Conservation (phyloP, 2,888 invertebrate genomes). For the Listrodromus nycthemerus region DNA sequence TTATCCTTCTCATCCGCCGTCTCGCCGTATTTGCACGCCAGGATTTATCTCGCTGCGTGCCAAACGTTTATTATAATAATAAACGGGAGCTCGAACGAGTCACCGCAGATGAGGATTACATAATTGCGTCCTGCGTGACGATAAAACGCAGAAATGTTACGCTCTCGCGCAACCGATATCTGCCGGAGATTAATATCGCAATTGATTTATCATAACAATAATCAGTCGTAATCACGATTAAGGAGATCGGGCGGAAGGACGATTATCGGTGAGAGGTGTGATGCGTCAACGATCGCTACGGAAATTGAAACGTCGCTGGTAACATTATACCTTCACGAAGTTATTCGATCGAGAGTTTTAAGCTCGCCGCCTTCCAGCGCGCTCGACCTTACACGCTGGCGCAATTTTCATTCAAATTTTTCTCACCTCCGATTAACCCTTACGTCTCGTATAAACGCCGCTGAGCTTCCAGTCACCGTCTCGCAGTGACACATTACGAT, state of each 20-base stretch:
- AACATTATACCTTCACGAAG: neutral
- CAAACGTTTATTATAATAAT: constrained; percentile 63
- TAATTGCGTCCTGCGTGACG: constrained; percentile 60
- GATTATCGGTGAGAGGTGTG: constrained; percentile 27
- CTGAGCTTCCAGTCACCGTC: constrained; percentile 26
- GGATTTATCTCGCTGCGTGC: constrained; percentile 54
- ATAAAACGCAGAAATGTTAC: constrained; percentile 56
- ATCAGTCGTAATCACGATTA: constrained; percentile 9
- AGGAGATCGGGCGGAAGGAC: constrained; percentile 26
- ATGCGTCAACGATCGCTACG: neutral
- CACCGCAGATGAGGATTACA: constrained; percentile 46
- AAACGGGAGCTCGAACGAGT: constrained; percentile 25
- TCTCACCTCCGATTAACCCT: constrained; percentile 63
- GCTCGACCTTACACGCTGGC: constrained; percentile 14
- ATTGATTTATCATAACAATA: constrained; percentile 49
- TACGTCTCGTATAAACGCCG: constrained; percentile 45
- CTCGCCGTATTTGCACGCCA: neutral
- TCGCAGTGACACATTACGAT: constrained; percentile 28
- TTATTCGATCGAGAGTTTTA: neutral
- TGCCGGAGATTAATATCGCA: constrained; percentile 21
- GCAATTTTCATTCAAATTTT: constrained; percentile 63
- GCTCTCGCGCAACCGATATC: neutral
- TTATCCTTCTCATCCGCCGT: constrained; percentile 32
- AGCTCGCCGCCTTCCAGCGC: neutral
- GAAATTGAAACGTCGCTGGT: neutral